These are phyloP conservation scores for Verasper variegatus DNA, from an alignment of 2,113 vertebrate species.

Conservation along the genomic window DNA sequence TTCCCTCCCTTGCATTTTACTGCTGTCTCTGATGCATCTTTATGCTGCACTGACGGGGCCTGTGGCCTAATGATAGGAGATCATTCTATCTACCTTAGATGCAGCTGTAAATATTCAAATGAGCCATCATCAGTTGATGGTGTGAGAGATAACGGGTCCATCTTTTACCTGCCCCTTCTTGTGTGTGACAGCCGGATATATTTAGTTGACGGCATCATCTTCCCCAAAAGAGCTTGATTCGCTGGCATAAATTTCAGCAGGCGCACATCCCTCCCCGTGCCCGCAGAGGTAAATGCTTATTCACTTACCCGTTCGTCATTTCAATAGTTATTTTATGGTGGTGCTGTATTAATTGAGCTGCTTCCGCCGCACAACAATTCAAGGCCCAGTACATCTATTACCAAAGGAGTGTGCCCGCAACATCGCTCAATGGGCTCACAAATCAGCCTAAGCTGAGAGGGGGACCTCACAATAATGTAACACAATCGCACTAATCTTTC, in stretches of 20 bases:
- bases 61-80: constrained; percentile 72
- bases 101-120: constrained; percentile 80
- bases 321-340: constrained; percentile 81
- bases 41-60: constrained; percentile 57
- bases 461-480: constrained; percentile 75
- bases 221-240: constrained; percentile 71
- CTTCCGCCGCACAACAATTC: constrained; percentile 77
- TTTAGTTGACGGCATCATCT: constrained; percentile 67
- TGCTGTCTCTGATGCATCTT: constrained; percentile 61
- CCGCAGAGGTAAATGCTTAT: constrained; percentile 67
- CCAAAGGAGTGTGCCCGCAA: constrained; percentile 66
- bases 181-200: constrained; percentile 70
- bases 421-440: constrained; percentile 68
- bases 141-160: constrained; percentile 63
- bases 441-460: constrained; percentile 76
- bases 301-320: constrained; percentile 77
- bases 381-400: constrained; percentile 75
- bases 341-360: constrained; percentile 80
- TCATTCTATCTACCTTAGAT: constrained; percentile 65
- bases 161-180: constrained; percentile 73
- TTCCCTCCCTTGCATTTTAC: constrained; percentile 37
- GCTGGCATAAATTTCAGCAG: constrained; percentile 67
- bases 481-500: constrained; percentile 77
- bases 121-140: constrained; percentile 72
- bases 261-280: constrained; percentile 50